Evolutionary conservation across 2,113 vertebrate species (phyloP).

Genomic region (Zapornia atra): DNA sequence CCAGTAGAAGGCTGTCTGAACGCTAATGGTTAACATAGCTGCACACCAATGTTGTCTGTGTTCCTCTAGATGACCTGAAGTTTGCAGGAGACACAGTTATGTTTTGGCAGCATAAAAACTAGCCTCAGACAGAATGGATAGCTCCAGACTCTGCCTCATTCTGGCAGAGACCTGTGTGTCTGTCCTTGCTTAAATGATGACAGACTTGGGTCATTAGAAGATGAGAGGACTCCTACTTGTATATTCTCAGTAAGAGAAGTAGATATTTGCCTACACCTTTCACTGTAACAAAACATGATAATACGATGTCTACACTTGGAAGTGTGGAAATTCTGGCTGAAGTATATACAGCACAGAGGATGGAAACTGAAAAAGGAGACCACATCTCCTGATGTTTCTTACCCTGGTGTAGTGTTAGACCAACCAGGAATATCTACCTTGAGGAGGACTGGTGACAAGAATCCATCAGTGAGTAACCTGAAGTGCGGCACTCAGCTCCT

Average conservation of each 20-base stretch:
- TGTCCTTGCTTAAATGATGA: slow-evolving; percentile 40
- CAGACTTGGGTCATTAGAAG: background rate
- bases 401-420: background rate
- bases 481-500: background rate
- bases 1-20: background rate
- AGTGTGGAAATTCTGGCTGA: background rate
- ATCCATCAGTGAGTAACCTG: too few relatives aligned
- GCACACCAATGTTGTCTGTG: background rate
- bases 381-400: background rate
- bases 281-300: background rate
- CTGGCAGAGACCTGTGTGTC: background rate
- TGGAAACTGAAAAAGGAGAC: background rate
- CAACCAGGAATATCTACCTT: background rate
- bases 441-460: too few relatives aligned
- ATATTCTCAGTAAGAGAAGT: background rate
- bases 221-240: background rate
- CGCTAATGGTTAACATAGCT: background rate
- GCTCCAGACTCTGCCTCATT: slow-evolving; percentile 64
- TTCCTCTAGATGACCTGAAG: background rate
- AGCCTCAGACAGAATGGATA: slow-evolving; percentile 31
- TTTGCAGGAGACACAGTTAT: slow-evolving; percentile 7
- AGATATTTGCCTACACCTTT: background rate
- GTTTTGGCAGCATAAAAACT: slow-evolving; percentile 31
- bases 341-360: background rate
- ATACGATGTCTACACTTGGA: background rate